A percentile compares a stretch with the other conserved stretches of the same genome.
phyloP scores from a whole-genome alignment of 2,797 vertebrate genomes.

The Novumbra hubbsi region DNA sequence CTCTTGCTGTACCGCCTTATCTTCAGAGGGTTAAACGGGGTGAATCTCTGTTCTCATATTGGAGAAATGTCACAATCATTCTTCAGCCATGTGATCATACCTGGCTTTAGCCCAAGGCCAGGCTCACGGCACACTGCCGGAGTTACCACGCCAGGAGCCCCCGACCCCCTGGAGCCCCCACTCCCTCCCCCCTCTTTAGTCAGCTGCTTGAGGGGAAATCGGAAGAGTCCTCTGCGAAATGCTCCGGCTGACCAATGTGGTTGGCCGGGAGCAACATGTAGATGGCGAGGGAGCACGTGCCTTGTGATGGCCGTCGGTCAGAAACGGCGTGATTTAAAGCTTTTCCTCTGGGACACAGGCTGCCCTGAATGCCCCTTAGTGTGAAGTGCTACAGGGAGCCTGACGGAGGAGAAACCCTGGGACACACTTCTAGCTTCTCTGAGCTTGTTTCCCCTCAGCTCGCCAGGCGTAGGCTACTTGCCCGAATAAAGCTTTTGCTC shows the following conservation, averaged over 20 bases:
- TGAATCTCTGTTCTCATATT: constrained; percentile 10
- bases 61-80: constrained; percentile 2
- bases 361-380: not conserved
- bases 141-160: not conserved
- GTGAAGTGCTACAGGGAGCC: not conserved
- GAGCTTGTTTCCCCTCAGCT: not conserved
- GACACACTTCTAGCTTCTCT: not conserved
- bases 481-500: not conserved
- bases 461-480: not conserved
- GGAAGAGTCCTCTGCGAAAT: constrained; percentile 17
- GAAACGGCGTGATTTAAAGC: constrained; percentile 2
- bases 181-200: not conserved
- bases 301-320: not conserved
- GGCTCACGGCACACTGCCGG: not conserved
- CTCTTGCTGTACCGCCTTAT: not conserved
- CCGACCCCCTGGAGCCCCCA: no score
- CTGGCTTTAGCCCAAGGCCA: constrained; percentile 7
- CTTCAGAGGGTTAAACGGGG: not conserved
- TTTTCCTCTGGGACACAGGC: not conserved
- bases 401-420: not conserved
- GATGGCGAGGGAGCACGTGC: not conserved
- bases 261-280: not conserved
- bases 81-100: constrained; percentile 19
- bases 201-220: constrained; percentile 17
- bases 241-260: not conserved